These are phyloP conservation scores for Apomyelois bistriatella DNA, from an alignment of 2,888 invertebrate species.

Conservation along the genomic window DNA sequence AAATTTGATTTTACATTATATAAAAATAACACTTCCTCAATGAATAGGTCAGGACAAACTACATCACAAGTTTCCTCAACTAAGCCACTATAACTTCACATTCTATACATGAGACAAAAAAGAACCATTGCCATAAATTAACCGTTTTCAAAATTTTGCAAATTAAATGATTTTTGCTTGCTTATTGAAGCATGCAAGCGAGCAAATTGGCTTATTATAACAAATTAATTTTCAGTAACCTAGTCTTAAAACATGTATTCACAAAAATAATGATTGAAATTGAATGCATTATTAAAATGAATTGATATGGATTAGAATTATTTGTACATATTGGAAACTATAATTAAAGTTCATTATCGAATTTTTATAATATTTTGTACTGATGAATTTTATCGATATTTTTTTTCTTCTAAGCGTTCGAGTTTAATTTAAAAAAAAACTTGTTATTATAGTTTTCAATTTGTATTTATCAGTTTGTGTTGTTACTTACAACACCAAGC, in stretches of 20 bases:
- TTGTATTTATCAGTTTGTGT: background rate
- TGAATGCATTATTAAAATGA: background rate
- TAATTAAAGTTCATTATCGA: background rate
- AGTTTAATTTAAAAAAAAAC: background rate
- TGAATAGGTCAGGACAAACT: too few species aligned
- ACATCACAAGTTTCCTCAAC: background rate
- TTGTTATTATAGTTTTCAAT: constrained; percentile 1
- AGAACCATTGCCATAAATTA: background rate
- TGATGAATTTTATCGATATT: too few species aligned
- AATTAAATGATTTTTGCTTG: background rate
- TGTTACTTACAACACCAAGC: background rate
- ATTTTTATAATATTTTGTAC: too few species aligned
- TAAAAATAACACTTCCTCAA: too few species aligned
- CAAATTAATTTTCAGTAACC: background rate
- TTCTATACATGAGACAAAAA: background rate
- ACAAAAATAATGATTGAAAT: background rate
- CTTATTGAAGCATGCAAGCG: constrained; percentile 1
- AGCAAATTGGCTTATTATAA: background rate
- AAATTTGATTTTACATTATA: too few species aligned
- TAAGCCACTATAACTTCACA: background rate
- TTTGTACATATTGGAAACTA: background rate
- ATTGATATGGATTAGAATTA: background rate
- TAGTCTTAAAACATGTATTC: background rate
- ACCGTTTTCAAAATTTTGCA: background rate
- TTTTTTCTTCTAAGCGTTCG: too few species aligned